These are phyloP conservation scores for Melieria crassipennis DNA, from an alignment of 2,888 invertebrate genomes.

Conservation along the genomic window DNA sequence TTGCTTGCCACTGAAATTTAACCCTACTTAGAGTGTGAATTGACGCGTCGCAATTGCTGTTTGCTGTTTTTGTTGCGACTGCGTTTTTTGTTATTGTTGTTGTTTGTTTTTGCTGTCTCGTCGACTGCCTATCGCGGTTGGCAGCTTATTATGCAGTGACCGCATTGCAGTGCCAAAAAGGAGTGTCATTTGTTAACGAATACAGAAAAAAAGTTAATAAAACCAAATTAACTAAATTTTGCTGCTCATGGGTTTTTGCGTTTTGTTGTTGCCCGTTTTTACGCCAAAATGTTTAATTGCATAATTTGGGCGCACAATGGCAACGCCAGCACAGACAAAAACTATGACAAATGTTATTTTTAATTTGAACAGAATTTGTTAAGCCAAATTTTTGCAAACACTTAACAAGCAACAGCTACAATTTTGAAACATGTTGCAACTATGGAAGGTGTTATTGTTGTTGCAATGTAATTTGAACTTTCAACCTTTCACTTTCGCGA, in stretches of 20 bases:
- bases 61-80: neutral
- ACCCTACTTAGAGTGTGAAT: slow-evolving; percentile 27
- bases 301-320: slow-evolving; percentile 1
- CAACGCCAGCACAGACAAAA: neutral
- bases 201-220: neutral
- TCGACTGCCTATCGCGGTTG: too few relatives aligned
- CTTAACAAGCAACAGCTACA: too few relatives aligned
- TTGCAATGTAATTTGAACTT: too few relatives aligned
- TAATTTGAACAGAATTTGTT: too few relatives aligned
- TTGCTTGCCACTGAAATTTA: neutral
- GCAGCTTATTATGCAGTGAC: too few relatives aligned
- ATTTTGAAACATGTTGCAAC: too few relatives aligned
- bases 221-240: too few relatives aligned
- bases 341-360: too few relatives aligned
- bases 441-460: too few relatives aligned
- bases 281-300: neutral
- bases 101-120: neutral
- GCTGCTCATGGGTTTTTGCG: neutral
- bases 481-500: too few relatives aligned
- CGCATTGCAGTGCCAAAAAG: neutral
- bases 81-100: neutral
- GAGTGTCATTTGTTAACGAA: neutral
- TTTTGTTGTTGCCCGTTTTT: neutral
- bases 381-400: too few relatives aligned
- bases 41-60: slow-evolving; percentile 1